Percentiles rank a stretch among this genome's conserved stretches.
Conservation (phyloP, 1,140 invertebrate genomes). For the Aphidius gifuensis region DNA sequence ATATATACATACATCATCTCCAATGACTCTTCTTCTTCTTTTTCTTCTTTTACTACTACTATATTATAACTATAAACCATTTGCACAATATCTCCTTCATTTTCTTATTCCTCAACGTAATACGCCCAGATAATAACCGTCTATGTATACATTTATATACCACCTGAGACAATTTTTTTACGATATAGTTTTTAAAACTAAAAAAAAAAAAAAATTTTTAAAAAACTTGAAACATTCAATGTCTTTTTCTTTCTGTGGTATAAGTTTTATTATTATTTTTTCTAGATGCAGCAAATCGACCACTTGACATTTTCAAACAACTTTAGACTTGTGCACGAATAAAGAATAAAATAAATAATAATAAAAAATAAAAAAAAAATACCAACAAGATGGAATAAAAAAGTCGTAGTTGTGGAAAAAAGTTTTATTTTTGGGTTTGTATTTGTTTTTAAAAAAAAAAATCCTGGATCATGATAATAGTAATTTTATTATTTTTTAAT, state of each 20-base stretch:
- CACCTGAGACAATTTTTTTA: slow-evolving; percentile 9
- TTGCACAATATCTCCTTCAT: no score
- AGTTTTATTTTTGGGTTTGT: not conserved
- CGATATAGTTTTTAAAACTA: slow-evolving; percentile 8
- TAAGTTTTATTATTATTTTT: no score
- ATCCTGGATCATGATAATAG: no score
- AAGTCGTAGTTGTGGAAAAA: not conserved
- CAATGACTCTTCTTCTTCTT: no score
- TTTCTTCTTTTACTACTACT: no score
- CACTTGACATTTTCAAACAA: slow-evolving; percentile 12
- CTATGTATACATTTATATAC: not conserved
- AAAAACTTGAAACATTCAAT: not conserved
- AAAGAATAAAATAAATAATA: not conserved
- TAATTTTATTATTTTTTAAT: no score
- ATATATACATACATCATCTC: no score
- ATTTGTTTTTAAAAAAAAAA: not conserved
- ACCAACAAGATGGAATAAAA: no score
- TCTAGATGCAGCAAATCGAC: slow-evolving; percentile 4
- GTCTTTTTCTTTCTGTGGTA: not conserved
- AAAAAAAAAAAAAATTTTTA: not conserved
- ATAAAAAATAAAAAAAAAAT: not conserved
- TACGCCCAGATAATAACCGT: not conserved
- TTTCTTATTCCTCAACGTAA: no score
- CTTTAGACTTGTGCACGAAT: not conserved
- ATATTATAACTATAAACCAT: no score